Percentiles rank a stretch among this genome's conserved stretches.
Conservation (phyloP, 2,113 vertebrate genomes). For the Phylloscopus whistleri region DNA sequence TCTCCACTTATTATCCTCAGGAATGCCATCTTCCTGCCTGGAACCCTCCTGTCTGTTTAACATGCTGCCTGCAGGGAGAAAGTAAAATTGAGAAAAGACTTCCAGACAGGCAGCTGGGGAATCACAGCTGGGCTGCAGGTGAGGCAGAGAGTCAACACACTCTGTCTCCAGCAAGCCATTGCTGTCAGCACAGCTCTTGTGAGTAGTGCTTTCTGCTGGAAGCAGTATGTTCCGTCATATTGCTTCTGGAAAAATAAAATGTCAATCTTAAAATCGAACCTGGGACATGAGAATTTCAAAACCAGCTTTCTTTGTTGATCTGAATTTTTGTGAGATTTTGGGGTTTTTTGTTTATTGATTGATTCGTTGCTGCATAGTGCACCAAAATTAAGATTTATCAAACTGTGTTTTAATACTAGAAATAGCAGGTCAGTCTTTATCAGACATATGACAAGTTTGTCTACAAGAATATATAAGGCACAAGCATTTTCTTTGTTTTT, state of each 20-base stretch:
- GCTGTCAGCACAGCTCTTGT: not conserved
- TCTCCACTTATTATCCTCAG: not conserved
- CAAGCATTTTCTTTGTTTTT: not conserved
- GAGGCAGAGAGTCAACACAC: not conserved
- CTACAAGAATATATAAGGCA: not conserved
- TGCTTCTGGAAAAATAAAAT: not conserved
- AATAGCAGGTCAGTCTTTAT: not conserved
- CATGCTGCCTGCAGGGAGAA: not conserved
- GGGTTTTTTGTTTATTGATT: rapidly evolving
- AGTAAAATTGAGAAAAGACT: not conserved
- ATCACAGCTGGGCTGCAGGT: constrained; percentile 15
- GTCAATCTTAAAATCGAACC: not conserved
- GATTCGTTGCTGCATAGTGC: not conserved
- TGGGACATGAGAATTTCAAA: not conserved
- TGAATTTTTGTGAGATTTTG: not conserved
- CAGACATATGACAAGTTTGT: not conserved
- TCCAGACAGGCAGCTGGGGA: constrained; percentile 4
- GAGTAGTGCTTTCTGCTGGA: not conserved
- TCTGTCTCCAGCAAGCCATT: not conserved
- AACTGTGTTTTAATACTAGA: not conserved
- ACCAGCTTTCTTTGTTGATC: not conserved
- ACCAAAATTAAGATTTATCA: not conserved
- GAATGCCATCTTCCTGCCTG: not conserved
- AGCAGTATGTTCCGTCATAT: not conserved
- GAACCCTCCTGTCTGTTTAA: not conserved